Conservation (phyloP, 2,113 vertebrate species). For the Telmatochromis bifrenatus region DNA sequence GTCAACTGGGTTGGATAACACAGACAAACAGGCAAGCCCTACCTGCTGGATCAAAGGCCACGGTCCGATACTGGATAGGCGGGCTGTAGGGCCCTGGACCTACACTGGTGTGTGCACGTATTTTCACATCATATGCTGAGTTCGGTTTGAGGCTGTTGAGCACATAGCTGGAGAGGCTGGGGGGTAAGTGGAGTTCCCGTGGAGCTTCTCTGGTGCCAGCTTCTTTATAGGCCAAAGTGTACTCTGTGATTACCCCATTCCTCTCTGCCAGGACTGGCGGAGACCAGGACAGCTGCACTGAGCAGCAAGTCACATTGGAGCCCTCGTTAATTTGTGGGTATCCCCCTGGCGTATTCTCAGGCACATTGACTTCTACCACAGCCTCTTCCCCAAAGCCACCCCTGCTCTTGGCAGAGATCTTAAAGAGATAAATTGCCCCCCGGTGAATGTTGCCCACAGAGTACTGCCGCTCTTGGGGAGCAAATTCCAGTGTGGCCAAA, state of each 20-base stretch:
- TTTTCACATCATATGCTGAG: slow-evolving; percentile 93
- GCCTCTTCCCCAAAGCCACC: slow-evolving; percentile 91
- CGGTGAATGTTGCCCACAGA: slow-evolving; percentile 77
- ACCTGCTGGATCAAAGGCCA: slow-evolving; percentile 89
- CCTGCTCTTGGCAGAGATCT: slow-evolving; percentile 86
- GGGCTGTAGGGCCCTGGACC: slow-evolving; percentile 98
- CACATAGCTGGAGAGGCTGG: slow-evolving; percentile 81
- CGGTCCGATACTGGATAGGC: slow-evolving; percentile 92
- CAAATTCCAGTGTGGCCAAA: slow-evolving; percentile 86
- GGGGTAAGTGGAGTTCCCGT: slow-evolving; percentile 79
- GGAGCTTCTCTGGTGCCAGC: slow-evolving; percentile 67
- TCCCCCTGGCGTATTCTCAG: slow-evolving; percentile 85
- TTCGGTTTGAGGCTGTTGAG: slow-evolving; percentile 91
- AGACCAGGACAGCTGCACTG: slow-evolving; percentile 89
- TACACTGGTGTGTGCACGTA: slow-evolving; percentile 96
- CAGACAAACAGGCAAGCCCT: slow-evolving; percentile 78
- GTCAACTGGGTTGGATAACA: slow-evolving; percentile 50
- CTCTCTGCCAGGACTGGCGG: slow-evolving; percentile 89
- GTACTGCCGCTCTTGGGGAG: slow-evolving; percentile 77
- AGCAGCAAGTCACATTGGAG: slow-evolving; percentile 82
- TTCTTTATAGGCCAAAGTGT: slow-evolving; percentile 93
- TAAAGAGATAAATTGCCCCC: slow-evolving; percentile 90
- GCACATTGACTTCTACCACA: slow-evolving; percentile 75
- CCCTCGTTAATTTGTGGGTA: slow-evolving; percentile 86
- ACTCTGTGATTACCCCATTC: slow-evolving; percentile 87